Base-by-base conservation (phyloP, 2,888 invertebrate species). In the Polia nebulosa region DNA sequence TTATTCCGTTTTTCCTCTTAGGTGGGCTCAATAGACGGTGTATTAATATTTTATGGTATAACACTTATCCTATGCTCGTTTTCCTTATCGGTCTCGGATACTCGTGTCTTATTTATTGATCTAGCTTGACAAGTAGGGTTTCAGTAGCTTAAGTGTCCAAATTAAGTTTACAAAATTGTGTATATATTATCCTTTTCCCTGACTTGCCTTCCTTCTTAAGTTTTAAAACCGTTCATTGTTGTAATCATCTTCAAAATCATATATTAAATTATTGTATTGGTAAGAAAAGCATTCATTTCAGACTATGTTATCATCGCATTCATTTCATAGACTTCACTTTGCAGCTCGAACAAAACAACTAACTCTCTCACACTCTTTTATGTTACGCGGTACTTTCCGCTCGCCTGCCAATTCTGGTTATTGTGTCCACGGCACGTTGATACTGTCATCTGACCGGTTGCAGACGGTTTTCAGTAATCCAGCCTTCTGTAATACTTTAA, bases 11-110 rank as follows among this genome's bases (percentile, higher is more conserved):
- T 77, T 80, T 68, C 76, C 70, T 57, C 49, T 58, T 76, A 78
- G 64, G 57, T 81, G 41, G 55, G 69, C 67, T 67, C 76, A 60
- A 68, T 76, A 56, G 67, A 60, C 27, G 36, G 49, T 39, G 57
- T 81, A 81, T 82, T 81, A 81, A 81, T 81, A 72, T 80, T 81
- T 75, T 73, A 81, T 77, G 70, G 72, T 57, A 61, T 66, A 59
- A 71, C 56, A 66, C 65, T 72, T 81, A 77, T 80, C 67, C 66
- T 62, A 20, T 9, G 49, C 39, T 67, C 59, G 66, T 75, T 81
- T 79, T 72, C 82, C 77, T 72, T 60, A 71, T 72, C 51, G 44
- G 53, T 47, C 41, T 58, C 61, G 22, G 47, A 62, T 58, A 57
- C 17, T 53, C 49, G 25, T 63, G 45, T 57, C 57, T 64, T 68